phyloP scores from a whole-genome alignment of 2,888 invertebrate genomes.

The Caenorhabditis japonica region DNA sequence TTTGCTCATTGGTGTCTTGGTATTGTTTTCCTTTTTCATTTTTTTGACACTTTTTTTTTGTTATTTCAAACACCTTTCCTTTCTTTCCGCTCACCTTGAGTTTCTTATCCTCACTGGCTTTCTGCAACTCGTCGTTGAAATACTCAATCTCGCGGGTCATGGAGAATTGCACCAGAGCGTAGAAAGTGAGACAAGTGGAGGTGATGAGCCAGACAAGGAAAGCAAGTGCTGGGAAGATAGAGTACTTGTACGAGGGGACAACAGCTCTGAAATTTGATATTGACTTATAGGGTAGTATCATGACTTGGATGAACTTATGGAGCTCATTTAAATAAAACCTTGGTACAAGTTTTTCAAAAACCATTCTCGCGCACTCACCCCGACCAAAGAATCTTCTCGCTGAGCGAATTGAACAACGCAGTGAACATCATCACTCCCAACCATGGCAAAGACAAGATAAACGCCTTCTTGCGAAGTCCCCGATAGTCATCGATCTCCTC shows the following conservation, averaged over 20 bases:
- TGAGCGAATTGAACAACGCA: slow-evolving; percentile 25
- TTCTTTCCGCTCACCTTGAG: slow-evolving; percentile 14
- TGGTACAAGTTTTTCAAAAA: too few species aligned
- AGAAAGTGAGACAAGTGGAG: slow-evolving; percentile 19
- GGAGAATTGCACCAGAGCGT: slow-evolving; percentile 24
- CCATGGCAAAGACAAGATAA: slow-evolving; percentile 28
- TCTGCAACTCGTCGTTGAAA: slow-evolving; percentile 41
- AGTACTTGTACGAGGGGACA: slow-evolving; percentile 23
- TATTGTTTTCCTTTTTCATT: too few species aligned
- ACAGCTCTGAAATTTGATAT: slow-evolving; percentile 16
- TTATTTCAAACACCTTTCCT: too few species aligned
- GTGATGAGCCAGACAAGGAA: slow-evolving; percentile 36
- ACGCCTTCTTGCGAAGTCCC: slow-evolving; percentile 18
- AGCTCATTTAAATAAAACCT: too few species aligned
- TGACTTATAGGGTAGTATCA: too few species aligned
- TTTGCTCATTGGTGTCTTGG: too few species aligned
- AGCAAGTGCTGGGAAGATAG: slow-evolving; percentile 34
- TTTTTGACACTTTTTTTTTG: too few species aligned
- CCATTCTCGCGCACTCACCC: too few species aligned
- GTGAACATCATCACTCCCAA: slow-evolving; percentile 11
- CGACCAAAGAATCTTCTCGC: slow-evolving; percentile 19
- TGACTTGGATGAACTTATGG: too few species aligned
- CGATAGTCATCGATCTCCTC: slow-evolving; percentile 36
- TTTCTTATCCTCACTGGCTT: slow-evolving; percentile 31
- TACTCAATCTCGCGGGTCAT: slow-evolving; percentile 37